Evolutionary conservation across 2,797 vertebrate species (phyloP).

Genomic region (Glossophaga mutica): DNA sequence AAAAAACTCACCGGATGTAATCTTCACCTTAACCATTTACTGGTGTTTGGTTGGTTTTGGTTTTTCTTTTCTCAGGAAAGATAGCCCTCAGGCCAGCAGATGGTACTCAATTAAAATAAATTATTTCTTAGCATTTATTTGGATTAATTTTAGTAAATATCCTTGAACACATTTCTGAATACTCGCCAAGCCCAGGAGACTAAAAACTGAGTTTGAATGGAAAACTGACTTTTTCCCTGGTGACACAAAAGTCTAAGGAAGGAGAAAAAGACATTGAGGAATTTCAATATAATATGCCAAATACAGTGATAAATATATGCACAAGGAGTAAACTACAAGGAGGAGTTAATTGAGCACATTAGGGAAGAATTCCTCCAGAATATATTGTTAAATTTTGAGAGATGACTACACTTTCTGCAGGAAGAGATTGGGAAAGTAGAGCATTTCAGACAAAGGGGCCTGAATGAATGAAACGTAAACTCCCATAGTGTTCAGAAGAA

Average conservation of each 20-base stretch:
- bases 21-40: not conserved
- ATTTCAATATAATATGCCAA: not conserved
- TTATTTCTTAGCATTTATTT: not conserved
- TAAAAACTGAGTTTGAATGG: not conserved
- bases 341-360: not conserved
- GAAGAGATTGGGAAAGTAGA: not conserved
- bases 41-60: not conserved
- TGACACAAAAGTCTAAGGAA: not conserved
- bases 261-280: not conserved
- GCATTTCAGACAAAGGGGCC: not conserved
- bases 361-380: not conserved
- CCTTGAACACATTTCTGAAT: not conserved
- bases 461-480: not conserved
- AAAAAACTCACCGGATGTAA: not conserved
- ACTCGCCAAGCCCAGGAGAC: not conserved
- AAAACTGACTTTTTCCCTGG: not conserved
- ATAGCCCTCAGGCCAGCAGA: not conserved
- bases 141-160: not conserved
- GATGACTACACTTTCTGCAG: not conserved
- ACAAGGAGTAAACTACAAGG: not conserved
- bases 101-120: slow-evolving; percentile 1
- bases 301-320: not conserved
- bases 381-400: not conserved
- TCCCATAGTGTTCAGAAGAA: not conserved
- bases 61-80: not conserved